Evolutionary conservation across 2,888 invertebrate species (phyloP), one percentile per base, ranked within the genome.

Genomic region (Troides helena): DNA sequence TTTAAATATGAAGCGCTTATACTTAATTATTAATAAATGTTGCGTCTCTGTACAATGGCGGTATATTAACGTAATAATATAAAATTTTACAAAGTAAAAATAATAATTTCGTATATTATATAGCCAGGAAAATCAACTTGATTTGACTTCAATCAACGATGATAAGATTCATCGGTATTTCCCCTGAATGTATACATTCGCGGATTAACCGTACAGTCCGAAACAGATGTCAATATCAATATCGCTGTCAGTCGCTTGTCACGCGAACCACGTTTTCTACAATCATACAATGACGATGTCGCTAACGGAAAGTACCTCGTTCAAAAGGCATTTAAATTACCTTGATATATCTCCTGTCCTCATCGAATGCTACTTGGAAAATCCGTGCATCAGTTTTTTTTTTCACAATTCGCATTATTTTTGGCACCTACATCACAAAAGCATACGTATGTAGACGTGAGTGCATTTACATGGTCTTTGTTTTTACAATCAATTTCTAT

Each of bases 201-300:
- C 65, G 30, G 65, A 65, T 43, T 21, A 30, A 57, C 14, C 4
- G 59, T 60, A 57, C 56, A 7, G 56, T 60, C 10, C 50, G 36
- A 53, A 25, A 65, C 56, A 43, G 60, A 59, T 67, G 69, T 30
- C 58, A 64, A 57, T 58, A 53, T 25, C 65, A 65, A 65, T 63
- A 62, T 70, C 62, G 50, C 61, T 36, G 62, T 62, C 62, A 62
- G 65, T 62, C 56, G 62, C 30, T 62, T 61, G 65, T 30, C 62
- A 65, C 56, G 50, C 69, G 53, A 57, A 57, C 43, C 43, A 43
- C 62, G 67, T 39, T 25, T 63, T 30, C 25, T 58, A 59, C 30
- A 21, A 53, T 60, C 66, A 62, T 59, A 14, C 59, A 39, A 50
- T 62, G 62, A 46, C 62, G 59, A 50, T 46, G 58, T 53, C 50